Base-by-base conservation (phyloP, 2,797 vertebrate genomes). In the Sebastiscus albofasciatus region DNA sequence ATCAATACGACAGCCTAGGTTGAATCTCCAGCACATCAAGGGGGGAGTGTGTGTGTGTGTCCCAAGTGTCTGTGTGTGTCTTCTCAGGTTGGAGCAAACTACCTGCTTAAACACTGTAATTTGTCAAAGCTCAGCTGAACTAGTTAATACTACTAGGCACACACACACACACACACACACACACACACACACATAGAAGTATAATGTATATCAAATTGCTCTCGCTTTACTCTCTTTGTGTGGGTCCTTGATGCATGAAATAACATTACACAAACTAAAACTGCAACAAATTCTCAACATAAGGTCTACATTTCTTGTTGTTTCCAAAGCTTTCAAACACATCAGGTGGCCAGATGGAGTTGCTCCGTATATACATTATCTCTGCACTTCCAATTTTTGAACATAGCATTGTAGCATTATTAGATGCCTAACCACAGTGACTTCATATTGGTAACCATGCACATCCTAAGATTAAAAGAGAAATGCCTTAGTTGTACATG, bases 61-160 rank as follows among this genome's bases (percentile, higher is more conserved):
- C 46, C 16, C 46, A 20, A 8, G 0, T 49, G 46, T 46, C 6
- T 72, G 74, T 59, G 73, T 33, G 64, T 49, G 67, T 79, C n/a
- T 54, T 49, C 46, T 49, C 46, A 49, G 58, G 60, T 59, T 67
- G 22, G 9, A 71, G 33, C 31, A 82, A 67, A 67, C 67, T 62
- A 77, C 65, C 46, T 77, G 55, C 14, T 4, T 81, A 72, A 88
- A 86, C 49, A 83, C 69, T 72, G 24, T 79, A 79, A 87, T 85
- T 73, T 71, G 56, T 86, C 56, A 74, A 71, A 65, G 18, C 80
- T 81, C 55, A 61, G 67, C 54, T 71, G 68, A 83, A 84, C 61
- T 72, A 75, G 56, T 54, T 82, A 60, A 72, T 54, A 79, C 59
- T 26, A 54, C 67, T 39, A 34, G 34, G 12, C 1, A n/a, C 12